These are phyloP conservation scores for Oreochromis niloticus DNA, from an alignment of 2,113 vertebrate species.

Conservation along the genomic window DNA sequence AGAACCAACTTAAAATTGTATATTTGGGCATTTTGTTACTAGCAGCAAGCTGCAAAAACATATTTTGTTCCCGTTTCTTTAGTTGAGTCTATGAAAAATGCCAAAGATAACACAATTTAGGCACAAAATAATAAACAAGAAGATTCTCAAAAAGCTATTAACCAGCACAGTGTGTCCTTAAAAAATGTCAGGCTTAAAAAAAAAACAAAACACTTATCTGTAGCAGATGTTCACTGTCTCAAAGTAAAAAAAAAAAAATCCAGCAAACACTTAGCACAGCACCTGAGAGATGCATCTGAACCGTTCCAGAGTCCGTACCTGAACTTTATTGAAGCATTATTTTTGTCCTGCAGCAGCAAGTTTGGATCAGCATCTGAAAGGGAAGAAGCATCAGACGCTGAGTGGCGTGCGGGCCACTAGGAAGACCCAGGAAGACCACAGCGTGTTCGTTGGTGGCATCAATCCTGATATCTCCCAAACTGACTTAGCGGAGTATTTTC, in stretches of 20 bases:
- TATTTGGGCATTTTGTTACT: background rate
- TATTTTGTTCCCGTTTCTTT: background rate
- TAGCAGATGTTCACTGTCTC: background rate
- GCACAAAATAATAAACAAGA: background rate
- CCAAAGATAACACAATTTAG: background rate
- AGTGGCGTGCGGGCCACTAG: slow-evolving; percentile 70
- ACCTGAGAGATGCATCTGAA: background rate
- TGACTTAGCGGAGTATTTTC: slow-evolving; percentile 77
- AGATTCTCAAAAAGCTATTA: background rate
- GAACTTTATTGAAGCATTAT: background rate
- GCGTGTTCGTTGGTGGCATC: slow-evolving; percentile 88
- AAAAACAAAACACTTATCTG: background rate
- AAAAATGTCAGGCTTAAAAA: background rate
- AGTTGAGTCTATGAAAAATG: background rate
- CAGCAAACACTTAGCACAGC: background rate
- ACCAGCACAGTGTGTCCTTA: background rate
- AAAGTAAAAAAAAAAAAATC: background rate
- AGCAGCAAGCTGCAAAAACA: background rate
- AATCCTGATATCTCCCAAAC: slow-evolving; percentile 69
- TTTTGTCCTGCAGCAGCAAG: slow-evolving; percentile 68
- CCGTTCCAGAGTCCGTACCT: background rate
- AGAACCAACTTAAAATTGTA: background rate
- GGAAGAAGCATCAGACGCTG: slow-evolving; percentile 80
- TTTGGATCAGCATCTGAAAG: slow-evolving; percentile 78
- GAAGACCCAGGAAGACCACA: slow-evolving; percentile 78